phyloP scores from a whole-genome alignment of 2,113 vertebrate genomes.

The Perca fluviatilis region DNA sequence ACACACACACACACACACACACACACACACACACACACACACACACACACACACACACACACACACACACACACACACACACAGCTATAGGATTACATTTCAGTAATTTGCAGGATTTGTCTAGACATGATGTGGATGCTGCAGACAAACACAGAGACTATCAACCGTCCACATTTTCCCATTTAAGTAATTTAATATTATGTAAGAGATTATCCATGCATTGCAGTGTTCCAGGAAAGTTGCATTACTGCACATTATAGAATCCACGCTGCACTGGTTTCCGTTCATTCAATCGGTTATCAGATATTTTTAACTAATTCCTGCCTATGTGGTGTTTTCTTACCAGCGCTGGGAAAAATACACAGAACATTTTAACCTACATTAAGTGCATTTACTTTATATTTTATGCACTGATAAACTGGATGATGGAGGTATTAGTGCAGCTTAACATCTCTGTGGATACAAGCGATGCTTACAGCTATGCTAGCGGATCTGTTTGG shows the following conservation, averaged over 20 bases:
- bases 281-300: background rate
- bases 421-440: background rate
- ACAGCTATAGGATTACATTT: conserved; percentile 18
- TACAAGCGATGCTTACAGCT: background rate
- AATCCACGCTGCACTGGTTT: background rate
- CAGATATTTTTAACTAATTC: background rate
- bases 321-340: background rate
- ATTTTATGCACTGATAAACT: background rate
- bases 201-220: background rate
- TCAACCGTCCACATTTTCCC: background rate
- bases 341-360: background rate
- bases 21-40: background rate
- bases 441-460: too few relatives aligned
- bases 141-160: background rate
- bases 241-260: background rate
- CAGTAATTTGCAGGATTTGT: conserved; percentile 24
- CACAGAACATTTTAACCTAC: background rate
- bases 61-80: background rate
- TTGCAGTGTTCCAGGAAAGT: background rate
- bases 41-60: background rate
- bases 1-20: background rate
- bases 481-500: background rate
- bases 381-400: background rate
- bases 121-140: conserved; percentile 9
- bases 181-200: conserved; percentile 7